Evolutionary conservation across 2,888 invertebrate genomes (phyloP), one percentile per base, ranked within the genome.

Genomic region (Drosophila kuntzei): DNA sequence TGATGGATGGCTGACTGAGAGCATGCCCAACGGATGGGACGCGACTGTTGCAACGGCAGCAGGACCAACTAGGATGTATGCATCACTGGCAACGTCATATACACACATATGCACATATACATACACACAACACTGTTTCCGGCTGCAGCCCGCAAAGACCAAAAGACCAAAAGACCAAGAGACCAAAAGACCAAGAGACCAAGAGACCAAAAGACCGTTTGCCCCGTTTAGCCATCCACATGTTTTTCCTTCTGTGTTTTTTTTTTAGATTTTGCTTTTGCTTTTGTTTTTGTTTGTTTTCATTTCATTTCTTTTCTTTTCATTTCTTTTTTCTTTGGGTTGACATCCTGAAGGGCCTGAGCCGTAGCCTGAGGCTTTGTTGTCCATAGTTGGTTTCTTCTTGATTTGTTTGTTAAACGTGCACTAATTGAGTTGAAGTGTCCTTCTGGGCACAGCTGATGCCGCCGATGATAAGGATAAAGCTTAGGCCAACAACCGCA

Each of bases 381-480:
- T 58, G 37, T n/a, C n/a, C n/a, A n/a, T 22, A 37, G 44, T 36
- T 53, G 58, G 51, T 36, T 59, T 65, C 53, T 63, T 57, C 49
- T 61, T 68, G 67, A 71, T 83, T 87, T 80, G 74, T 75, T 81
- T 68, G 78, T 73, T 74, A 71, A 85, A 71, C 84, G 89, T 75
- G 89, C 87, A 79, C 84, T 85, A 85, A 85, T 85, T 85, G 79
- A 89, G 86, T 67, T 86, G 51, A 79, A 76, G 79, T 64, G 84
- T 57, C 54, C 67, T 50, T 37, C 62, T 36, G 46, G 27, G 51
- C 71, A 59, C 79, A 70, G 81, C 85, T 81, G 57, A 16, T 22
- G 22, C 51, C 44, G n/a, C n/a, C n/a, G n/a, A n/a, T n/a, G 76
- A 78, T 73, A 71, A 76, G 84, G 53, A 65, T 71, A 58, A 71